A percentile compares a stretch with the other conserved stretches of the same genome.
phyloP scores from a whole-genome alignment of 2,797 vertebrate genomes.

The Sebastes vulpes region DNA sequence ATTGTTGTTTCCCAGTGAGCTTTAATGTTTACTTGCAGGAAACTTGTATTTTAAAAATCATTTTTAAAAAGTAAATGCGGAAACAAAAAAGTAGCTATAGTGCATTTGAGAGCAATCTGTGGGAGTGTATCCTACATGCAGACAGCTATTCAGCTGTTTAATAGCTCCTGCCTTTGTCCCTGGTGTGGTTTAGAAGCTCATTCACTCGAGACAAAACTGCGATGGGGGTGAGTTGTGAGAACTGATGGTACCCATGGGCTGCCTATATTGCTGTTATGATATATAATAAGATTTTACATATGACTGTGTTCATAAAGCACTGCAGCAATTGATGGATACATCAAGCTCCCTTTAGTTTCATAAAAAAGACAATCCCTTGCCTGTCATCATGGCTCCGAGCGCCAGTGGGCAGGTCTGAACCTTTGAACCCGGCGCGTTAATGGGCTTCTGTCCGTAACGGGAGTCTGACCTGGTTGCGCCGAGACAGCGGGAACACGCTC shows the following conservation, averaged over 20 bases:
- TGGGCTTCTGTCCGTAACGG: conserved; percentile 22
- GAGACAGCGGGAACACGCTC: conserved; percentile 5
- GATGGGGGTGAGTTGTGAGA: conserved; percentile 6
- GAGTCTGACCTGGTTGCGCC: conserved; percentile 28
- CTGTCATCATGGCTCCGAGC: conserved; percentile 8
- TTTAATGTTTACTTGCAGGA: not conserved
- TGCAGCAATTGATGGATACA: not conserved
- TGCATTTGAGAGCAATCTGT: not conserved
- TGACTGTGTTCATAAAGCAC: not conserved
- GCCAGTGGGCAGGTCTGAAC: conserved; percentile 32
- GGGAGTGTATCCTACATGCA: not conserved
- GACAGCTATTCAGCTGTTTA: not conserved
- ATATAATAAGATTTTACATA: conserved; percentile 22
- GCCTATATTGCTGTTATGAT: conserved; percentile 12
- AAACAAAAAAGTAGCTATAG: not conserved
- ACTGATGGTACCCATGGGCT: conserved; percentile 9
- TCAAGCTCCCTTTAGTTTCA: not conserved
- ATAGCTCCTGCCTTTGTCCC: not conserved
- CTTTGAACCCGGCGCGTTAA: conserved; percentile 31
- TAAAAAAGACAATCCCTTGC: not conserved
- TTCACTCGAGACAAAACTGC: conserved; percentile 8
- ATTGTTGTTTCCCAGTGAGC: not conserved
- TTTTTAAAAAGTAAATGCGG: not conserved
- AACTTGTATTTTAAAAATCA: not conserved
- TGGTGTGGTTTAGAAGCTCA: conserved; percentile 6